Evolutionary conservation across 1,140 invertebrate genomes (phyloP), one percentile per base, ranked within the genome.

Genomic region (Mya arenaria): DNA sequence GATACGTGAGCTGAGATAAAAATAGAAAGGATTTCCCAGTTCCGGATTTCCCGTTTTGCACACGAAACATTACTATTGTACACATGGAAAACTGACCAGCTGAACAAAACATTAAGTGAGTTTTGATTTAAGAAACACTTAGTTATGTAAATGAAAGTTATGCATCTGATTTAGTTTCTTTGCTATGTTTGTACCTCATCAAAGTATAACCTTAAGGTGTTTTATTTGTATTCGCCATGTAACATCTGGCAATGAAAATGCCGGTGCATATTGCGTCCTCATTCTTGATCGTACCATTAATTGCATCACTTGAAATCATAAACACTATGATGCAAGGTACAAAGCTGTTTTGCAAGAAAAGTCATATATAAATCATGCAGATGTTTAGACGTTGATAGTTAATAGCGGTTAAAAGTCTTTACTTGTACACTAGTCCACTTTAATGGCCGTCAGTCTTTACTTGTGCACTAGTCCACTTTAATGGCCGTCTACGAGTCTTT

Each of bases 31-130:
- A 28, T 37, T 62, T 44, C 34, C 39, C 58, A 30, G 32, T 32
- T 32, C 28, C n/a, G 4, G 39, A 60, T 30, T 63, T 58, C 48
- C 60, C 73, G 58, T 41, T 75, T 75, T 75, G 73, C 73, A 75
- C 73, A 75, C 73, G 58, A 52, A 52, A 52, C 48, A 30, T 58
- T 25, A 19, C 25, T 19, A 19, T 23, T 23, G 48, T 44, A 75
- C 73, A 75, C 73, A 75, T 65, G 73, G n/a, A 17, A 19, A n/a
- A 56, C 19, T 41, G 5, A 4, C 10, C 4, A 19, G 30, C 1
- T 8, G n/a, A 69, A 44, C 5, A 36, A 23, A 1, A 23, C 19
- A 25, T n/a, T 44, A 69, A 44, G 10, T 48, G 23, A n/a, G 19
- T 4, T 13, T 41, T 41, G 30, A 41, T 30, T 30, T 23, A 69